Evolutionary conservation across 2,113 vertebrate genomes (phyloP), one percentile per base, ranked within the genome.

Genomic region (Protomyctophum bolini): DNA sequence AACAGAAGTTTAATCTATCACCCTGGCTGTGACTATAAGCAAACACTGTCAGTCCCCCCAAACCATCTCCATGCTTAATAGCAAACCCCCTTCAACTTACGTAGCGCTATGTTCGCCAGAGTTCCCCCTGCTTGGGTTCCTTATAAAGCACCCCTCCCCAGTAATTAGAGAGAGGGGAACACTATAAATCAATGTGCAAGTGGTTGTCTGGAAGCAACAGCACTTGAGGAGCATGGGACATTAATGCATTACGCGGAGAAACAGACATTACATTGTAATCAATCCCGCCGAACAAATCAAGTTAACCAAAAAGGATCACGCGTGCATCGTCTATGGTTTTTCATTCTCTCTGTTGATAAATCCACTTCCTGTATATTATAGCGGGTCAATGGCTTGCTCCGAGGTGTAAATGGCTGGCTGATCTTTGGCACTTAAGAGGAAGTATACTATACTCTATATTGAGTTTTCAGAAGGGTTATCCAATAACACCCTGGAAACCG

Each of bases 251-350:
- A 62, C 80, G 83, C 80, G 83, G 81, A 85, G 86, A 86, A 85
- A 82, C 73, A 88, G 81, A 91, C 88, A 87, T 92, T 89, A 88
- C 77, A 71, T 82, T 75, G 88, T 87, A 88, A 93, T 93, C 91
- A 92, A 92, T 93, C 91, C 90, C 79, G 71, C 74, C 75, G 9
- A 82, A 79, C 86, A 89, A 90, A 92, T 89, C 86, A 86, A 76
- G 82, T 91, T 91, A 91, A 65, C 79, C 56, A 47, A 60, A 51
- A 72, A 51, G 74, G 58, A 14, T 45, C 12, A 41, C 70, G 62
- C 33, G 4, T 41, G 63, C 41, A 21, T 46, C 45, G 59, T n/a
- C 11, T 56, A 12, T 10, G 9, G 21, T 69, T 49, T 63, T 28
- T 14, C 45, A 51, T 56, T 64, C 61, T 68, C 1, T 51, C 73